Conservation (phyloP, 2,888 invertebrate species). For the Venustoraphidia nigricollis region DNA sequence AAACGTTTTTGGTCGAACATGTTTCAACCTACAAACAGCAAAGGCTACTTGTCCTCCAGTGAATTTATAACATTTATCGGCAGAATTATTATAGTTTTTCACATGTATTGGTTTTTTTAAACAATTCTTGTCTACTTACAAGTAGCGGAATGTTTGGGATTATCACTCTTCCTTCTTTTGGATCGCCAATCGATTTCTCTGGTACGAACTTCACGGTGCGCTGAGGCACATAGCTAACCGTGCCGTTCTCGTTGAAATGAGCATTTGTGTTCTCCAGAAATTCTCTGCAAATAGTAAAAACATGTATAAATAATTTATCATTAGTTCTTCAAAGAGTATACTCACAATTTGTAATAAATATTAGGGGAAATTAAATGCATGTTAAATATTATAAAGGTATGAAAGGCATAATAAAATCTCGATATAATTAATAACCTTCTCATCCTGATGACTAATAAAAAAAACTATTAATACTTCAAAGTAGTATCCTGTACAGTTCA, state of each 20-base stretch:
- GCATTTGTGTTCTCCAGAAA: slow-evolving; percentile 48
- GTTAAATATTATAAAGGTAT: not conserved
- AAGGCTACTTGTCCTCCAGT: too few relatives aligned
- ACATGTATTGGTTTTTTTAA: too few relatives aligned
- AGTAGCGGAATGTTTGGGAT: slow-evolving; percentile 57
- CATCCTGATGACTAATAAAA: not conserved
- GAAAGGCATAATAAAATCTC: too few relatives aligned
- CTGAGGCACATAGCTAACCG: slow-evolving; percentile 47
- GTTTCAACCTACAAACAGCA: too few relatives aligned
- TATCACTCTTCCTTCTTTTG: slow-evolving; percentile 38
- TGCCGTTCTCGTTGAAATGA: slow-evolving; percentile 45
- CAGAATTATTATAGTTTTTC: too few relatives aligned
- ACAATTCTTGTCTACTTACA: slow-evolving; percentile 32
- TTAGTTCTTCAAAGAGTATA: not conserved
- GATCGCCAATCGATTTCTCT: slow-evolving; percentile 50
- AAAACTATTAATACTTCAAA: not conserved
- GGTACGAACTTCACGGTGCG: slow-evolving; percentile 40
- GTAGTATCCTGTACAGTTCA: not conserved
- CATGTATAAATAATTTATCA: slow-evolving; percentile 3
- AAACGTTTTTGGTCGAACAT: too few relatives aligned
- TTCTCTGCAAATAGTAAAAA: slow-evolving; percentile 37
- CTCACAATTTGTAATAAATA: not conserved
- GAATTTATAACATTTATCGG: too few relatives aligned
- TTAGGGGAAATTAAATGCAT: not conserved
- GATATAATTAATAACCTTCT: too few relatives aligned